These are phyloP conservation scores for Phyllopteryx taeniolatus DNA, from an alignment of 2,113 vertebrate genomes.

Conservation along the genomic window DNA sequence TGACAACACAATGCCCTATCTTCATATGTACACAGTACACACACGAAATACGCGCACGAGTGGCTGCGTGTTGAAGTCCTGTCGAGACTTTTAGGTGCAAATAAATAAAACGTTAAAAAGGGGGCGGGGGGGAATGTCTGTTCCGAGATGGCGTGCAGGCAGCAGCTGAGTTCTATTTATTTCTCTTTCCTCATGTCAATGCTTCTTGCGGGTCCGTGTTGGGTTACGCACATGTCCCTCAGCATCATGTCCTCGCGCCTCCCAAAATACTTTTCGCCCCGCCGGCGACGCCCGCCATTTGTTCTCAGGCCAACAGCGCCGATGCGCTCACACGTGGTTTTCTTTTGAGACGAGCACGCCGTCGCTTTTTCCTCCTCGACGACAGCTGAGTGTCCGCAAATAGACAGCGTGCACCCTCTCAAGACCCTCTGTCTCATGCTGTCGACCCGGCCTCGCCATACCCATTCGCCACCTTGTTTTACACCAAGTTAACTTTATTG, in stretches of 20 bases:
- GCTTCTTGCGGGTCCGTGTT: background rate
- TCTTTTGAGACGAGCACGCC: conserved; percentile 43
- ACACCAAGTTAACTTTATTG: too few relatives aligned
- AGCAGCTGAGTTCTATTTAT: conserved; percentile 6
- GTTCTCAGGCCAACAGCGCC: conserved; percentile 18
- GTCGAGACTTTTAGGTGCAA: background rate
- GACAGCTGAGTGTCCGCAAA: conserved; percentile 60
- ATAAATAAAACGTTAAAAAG: background rate
- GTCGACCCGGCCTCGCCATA: too few relatives aligned
- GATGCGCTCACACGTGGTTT: conserved; percentile 25
- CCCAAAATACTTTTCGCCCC: conserved; percentile 39
- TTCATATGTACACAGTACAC: too few relatives aligned
- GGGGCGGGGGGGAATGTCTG: too few relatives aligned
- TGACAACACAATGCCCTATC: background rate
- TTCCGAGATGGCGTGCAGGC: background rate
- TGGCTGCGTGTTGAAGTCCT: background rate
- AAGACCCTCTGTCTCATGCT: background rate
- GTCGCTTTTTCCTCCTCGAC: conserved; percentile 24
- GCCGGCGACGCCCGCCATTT: conserved; percentile 15
- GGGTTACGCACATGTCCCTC: conserved; percentile 27
- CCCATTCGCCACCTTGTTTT: too few relatives aligned
- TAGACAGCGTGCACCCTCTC: conserved; percentile 26
- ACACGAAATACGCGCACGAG: too few relatives aligned
- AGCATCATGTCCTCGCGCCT: conserved; percentile 31
- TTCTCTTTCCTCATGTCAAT: background rate